These are phyloP conservation scores for Alloscopus bannaensis DNA, from an alignment of 2,888 invertebrate species.

Conservation along the genomic window DNA sequence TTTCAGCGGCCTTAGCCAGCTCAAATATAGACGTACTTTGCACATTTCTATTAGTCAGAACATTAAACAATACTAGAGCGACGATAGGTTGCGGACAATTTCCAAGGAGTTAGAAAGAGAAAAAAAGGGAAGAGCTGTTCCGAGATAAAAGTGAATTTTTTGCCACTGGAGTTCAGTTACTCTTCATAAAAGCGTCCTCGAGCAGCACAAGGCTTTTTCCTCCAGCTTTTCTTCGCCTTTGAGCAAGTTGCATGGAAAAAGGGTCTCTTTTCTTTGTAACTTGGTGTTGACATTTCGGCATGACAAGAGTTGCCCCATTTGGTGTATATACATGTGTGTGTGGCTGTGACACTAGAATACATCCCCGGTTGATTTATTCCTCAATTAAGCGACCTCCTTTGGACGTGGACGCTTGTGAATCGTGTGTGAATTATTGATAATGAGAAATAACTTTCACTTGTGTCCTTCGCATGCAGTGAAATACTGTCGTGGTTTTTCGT, in stretches of 20 bases:
- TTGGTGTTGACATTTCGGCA: conserved; percentile 27
- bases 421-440: conserved; percentile 33
- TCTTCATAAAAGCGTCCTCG: too few species aligned
- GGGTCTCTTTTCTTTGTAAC: conserved; percentile 10
- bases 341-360: conserved; percentile 11
- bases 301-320: conserved; percentile 31
- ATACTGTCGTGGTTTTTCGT: too few species aligned
- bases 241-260: too few species aligned
- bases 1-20: not conserved
- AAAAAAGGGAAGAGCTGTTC: not conserved
- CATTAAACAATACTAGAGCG: too few species aligned
- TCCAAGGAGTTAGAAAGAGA: conserved; percentile 21
- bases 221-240: too few species aligned
- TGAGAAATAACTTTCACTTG: conserved; percentile 23
- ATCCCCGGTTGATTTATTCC: conserved; percentile 43
- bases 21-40: not conserved
- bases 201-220: too few species aligned
- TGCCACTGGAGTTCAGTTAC: too few species aligned
- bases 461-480: too few species aligned
- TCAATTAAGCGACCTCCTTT: conserved; percentile 22
- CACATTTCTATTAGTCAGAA: too few species aligned
- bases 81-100: conserved; percentile 29
- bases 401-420: conserved; percentile 7
- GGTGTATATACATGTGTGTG: too few species aligned
- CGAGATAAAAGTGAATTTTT: conserved; percentile 29